Base-by-base conservation (phyloP, 2,113 vertebrate genomes). In the Oostethus manadensis region DNA sequence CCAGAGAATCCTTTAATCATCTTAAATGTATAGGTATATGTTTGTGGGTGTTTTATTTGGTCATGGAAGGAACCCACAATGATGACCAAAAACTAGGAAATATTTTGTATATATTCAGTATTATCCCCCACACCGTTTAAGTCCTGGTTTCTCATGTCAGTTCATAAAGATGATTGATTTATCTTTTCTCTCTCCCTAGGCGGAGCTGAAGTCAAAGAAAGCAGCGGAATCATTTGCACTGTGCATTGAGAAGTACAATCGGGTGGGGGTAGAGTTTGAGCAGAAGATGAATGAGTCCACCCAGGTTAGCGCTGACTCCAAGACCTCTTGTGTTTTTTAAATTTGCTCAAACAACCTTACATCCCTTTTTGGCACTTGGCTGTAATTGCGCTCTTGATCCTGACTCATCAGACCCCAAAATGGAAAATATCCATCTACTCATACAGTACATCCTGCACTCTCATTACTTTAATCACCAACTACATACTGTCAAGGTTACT, bases 131-230 rank as follows among this genome's bases (percentile, higher is more conserved):
- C 14, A 4, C 7, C 15, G 6, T 50, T 15, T 26, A 7, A 21
- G 48, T 13, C 11, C 14, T 21, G 26, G 18, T 38, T 47, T 55
- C n/a, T 71, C 58, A 20, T 29, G 21, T 61, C 33, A 1, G 4
- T 14, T 4, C 43, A 35, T 48, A 6, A 45, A 64, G 45, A 3
- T 56, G 35, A 6, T 64, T 10, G 10, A 43, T 50, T 43, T 20
- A 35, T 23, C 50, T 61, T 35, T 62, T 59, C 2, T 21, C 18
- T 47, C 23, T 79, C 78, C 62, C 79, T 59, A 98, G 95, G 94
- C 94, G 2, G 94, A 98, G 83, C 79, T 90, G n/a, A 98, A 98
- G 86, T 94, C 92, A 13, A 92, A 91, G 80, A 98, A 98, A 88
- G 92, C 94, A 0, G 91, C 92, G 0, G 93, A 96, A 73, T 88